These are phyloP conservation scores for Chrysochloris asiatica DNA, from an alignment of 2,113 vertebrate genomes.

Conservation along the genomic window DNA sequence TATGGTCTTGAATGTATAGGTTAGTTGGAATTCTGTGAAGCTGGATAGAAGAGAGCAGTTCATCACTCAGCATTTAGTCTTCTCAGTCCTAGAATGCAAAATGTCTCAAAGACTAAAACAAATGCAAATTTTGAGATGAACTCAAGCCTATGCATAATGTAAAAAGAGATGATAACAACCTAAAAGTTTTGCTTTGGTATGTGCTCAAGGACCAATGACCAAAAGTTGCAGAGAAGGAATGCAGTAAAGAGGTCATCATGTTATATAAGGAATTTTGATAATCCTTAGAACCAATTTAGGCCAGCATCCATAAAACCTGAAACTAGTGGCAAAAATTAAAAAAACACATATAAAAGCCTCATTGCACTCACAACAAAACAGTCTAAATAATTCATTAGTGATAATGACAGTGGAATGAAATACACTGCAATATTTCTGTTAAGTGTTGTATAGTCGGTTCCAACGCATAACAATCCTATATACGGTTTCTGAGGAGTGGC, in stretches of 20 bases:
- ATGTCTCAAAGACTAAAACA: constrained; percentile 13
- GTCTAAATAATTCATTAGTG: no score
- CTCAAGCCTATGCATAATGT: not conserved
- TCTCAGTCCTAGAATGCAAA: constrained; percentile 7
- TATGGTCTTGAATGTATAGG: not conserved
- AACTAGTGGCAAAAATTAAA: not conserved
- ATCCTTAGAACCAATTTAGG: not conserved
- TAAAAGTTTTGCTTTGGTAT: not conserved
- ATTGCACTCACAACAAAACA: not conserved
- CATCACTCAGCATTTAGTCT: not conserved
- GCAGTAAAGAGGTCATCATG: not conserved
- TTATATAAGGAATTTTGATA: constrained; percentile 31
- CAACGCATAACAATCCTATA: no score
- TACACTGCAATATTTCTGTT: no score
- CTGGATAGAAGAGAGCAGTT: not conserved
- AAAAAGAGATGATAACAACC: not conserved
- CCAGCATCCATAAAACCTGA: not conserved
- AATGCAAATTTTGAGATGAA: constrained; percentile 3
- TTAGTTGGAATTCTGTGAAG: not conserved
- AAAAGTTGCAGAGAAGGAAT: constrained; percentile 28
- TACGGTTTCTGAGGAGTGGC: no score
- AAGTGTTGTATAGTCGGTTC: no score
- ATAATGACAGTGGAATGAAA: no score
- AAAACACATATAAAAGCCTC: not conserved
- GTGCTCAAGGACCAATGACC: not conserved